A percentile compares a stretch with the other conserved stretches of the same genome.
These are phyloP conservation scores for Zaprionus vittiger DNA, from an alignment of 1,140 invertebrate species.

Conservation along the genomic window DNA sequence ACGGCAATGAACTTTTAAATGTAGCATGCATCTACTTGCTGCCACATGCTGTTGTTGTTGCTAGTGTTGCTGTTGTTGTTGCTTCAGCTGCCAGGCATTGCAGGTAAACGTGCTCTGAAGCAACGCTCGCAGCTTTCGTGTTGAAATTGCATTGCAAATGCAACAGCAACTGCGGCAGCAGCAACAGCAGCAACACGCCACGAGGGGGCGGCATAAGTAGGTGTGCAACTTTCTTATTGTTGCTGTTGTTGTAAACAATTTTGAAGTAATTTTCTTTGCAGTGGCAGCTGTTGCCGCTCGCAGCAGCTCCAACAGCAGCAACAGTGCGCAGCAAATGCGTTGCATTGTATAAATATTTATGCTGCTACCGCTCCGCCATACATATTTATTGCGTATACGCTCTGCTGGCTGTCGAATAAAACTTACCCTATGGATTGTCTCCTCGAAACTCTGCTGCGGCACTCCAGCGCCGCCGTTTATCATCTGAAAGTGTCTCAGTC, in stretches of 20 bases:
- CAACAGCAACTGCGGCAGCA: constrained; percentile 32
- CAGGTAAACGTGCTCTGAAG: constrained; percentile 77
- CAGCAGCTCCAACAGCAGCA: constrained; percentile 23
- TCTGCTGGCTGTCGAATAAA: not conserved
- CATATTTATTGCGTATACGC: constrained; percentile 57
- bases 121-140: constrained; percentile 79
- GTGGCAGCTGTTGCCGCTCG: constrained; percentile 64
- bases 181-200: constrained; percentile 17
- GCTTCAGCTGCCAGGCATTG: constrained; percentile 43
- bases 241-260: constrained; percentile 52
- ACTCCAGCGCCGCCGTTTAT: constrained; percentile 88
- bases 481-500: constrained; percentile 90
- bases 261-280: constrained; percentile 64
- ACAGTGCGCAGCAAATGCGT: constrained; percentile 55
- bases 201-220: constrained; percentile 32
- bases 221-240: constrained; percentile 57
- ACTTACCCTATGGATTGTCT: constrained; percentile 93
- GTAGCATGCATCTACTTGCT: constrained; percentile 78
- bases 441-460: constrained; percentile 92
- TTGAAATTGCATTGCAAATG: constrained; percentile 81
- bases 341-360: constrained; percentile 77
- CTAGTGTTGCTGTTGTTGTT: constrained; percentile 40
- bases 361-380: constrained; percentile 24
- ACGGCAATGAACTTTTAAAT: constrained; percentile 85
- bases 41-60: constrained; percentile 35